A percentile compares a stretch with the other conserved stretches of the same genome.
These are phyloP conservation scores for Tholera decimalis DNA, from an alignment of 2,888 invertebrate genomes.

Conservation along the genomic window DNA sequence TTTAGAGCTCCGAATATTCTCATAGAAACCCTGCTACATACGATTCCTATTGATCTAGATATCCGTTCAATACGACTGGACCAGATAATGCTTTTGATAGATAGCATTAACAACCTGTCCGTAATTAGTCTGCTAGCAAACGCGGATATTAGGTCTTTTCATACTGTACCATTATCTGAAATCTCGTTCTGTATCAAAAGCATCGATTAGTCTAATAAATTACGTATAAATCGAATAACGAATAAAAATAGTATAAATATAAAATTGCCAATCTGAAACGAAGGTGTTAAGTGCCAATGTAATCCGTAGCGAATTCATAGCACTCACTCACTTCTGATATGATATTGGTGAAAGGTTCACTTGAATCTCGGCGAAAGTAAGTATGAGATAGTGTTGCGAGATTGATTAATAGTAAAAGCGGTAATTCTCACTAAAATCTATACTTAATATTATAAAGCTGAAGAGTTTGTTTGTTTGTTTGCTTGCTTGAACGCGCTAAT, in stretches of 20 bases:
- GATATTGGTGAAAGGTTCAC: constrained; percentile 80
- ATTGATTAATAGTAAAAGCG: constrained; percentile 43
- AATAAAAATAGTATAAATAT: constrained; percentile 12
- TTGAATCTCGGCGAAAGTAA: constrained; percentile 68
- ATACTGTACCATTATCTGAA: neutral
- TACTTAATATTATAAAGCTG: no score
- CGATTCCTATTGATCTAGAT: constrained; percentile 21
- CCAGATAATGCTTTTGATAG: constrained; percentile 72
- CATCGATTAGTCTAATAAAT: neutral
- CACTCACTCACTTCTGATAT: constrained; percentile 80
- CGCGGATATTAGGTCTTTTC: constrained; percentile 47
- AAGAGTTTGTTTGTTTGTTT: no score
- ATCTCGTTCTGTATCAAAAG: neutral
- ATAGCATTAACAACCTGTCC: constrained; percentile 59
- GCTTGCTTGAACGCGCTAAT: no score
- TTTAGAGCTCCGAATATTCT: constrained; percentile 38
- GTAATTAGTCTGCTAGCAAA: constrained; percentile 62
- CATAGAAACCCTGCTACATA: constrained; percentile 22
- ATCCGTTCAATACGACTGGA: constrained; percentile 65
- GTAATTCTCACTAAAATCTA: constrained; percentile 9
- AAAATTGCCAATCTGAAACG: constrained; percentile 26
- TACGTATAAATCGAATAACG: neutral
- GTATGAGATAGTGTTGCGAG: constrained; percentile 54
- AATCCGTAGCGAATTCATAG: constrained; percentile 44
- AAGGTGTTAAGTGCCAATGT: constrained; percentile 20